Evolutionary conservation across 2,888 invertebrate genomes (phyloP), one percentile per base, ranked within the genome.

Genomic region (Petrolisthes manimaculis): DNA sequence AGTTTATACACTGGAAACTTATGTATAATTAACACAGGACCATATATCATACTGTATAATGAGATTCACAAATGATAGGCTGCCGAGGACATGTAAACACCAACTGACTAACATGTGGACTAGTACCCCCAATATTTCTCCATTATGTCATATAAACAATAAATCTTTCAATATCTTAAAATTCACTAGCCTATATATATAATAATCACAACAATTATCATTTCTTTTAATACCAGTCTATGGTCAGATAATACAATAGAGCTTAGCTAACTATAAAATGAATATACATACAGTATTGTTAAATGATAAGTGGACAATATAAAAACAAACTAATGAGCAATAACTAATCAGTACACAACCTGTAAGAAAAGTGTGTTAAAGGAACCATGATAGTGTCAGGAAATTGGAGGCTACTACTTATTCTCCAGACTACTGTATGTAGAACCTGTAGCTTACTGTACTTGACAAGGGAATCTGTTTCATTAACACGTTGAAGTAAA

Each of bases 261-360:
- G 67, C 75, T 79, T 87, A 83, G 51, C 84, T 86, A 84, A 74
- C 54, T 81, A 54, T 86, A 81, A 55, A 84, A 24, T 56, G 71
- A 84, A 84, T 75, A 86, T 75, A 82, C 61, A 75, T 75, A 82
- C 55, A 83, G 56, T 37, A 37, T 24, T 55, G 37, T 75, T 18
- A 69, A 80, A 83, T 56, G 77, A 84, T 84, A 51, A 51, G 67
- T 84, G 51, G 56, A 75, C 53, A 61, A 14, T 75, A 18, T 81
- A 37, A 21, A 83, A 21, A 54, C 56, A 37, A 80, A 24, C 74
- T 74, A 77, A 83, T 79, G 88, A 88, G 81, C 84, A 84, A 84
- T 77, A 87, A 84, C 75, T 81, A 80, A 88, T 61, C 53, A 67
- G 56, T 84, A 84, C 84, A 88, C 88, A 88, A 88, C 88, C 88